Base-by-base conservation (phyloP, 2,888 invertebrate species). In the Scaptomyza cyrtandrae region DNA sequence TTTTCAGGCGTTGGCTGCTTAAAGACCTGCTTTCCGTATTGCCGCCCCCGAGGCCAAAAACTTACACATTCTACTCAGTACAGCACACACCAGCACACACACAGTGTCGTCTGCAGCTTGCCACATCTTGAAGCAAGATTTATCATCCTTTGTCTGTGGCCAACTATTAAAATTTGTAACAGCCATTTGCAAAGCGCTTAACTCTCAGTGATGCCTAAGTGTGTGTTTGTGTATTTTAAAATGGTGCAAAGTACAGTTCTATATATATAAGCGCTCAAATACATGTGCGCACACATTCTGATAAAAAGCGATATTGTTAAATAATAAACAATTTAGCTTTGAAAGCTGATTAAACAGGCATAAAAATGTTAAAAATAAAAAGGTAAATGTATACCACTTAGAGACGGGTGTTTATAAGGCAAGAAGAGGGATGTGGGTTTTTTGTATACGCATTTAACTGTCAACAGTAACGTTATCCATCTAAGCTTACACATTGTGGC, bases 251-350 rank as follows among this genome's bases (percentile, higher is more conserved):
- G 65, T 61, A 73, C 65, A 63, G 71, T 69, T 83, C 80, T 83
- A 83, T 83, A 83, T 83, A 83, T 82, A 82, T 75, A 74, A 82
- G 53, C 56, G 70, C 67, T 52, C 68, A 57, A 56, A 65, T 24
- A 57, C 29, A 55, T 24, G 24, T 24, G 24, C 43, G 27, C 50
- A 39, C 55, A 61, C 62, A 64, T 53, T 49, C 68, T 53, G 53
- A 68, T 58, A 76, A 74, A 46, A 29, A 35, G 44, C 75, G 56
- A 75, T 81, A 84, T 81, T 84, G 77, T 77, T 84, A 80, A 83
- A 78, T 83, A 83, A 86, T 83, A 86, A 86, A 83, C 83, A 78
- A 74, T 86, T 83, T 78, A 86, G 71, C 78, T 65, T 61, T 56
- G 78, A 78, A 76, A 74, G 66, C 70, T 69, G 54, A 68, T 69